Evolutionary conservation across 1,140 invertebrate species (phyloP).

Genomic region (Luehdorfia chinensis): DNA sequence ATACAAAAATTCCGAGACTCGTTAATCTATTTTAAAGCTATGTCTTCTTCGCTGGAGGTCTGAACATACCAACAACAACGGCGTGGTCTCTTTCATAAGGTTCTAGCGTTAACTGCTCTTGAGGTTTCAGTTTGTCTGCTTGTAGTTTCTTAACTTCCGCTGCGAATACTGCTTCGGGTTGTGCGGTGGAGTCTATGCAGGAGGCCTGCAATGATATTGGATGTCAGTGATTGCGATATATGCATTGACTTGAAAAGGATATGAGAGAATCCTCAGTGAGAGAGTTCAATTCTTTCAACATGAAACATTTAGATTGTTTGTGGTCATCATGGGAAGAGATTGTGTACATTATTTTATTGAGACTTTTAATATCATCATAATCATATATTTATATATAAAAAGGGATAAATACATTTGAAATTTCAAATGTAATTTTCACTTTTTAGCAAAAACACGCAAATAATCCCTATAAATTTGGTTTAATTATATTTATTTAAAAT

Average conservation of each 20-base stretch:
- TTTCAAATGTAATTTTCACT: too few relatives aligned
- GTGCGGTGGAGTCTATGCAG: slow-evolving; percentile 99
- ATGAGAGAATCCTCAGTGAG: slow-evolving; percentile 58
- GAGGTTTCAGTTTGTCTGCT: slow-evolving; percentile 96
- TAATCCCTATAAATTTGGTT: too few relatives aligned
- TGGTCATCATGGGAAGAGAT: slow-evolving; percentile 56
- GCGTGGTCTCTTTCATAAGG: slow-evolving; percentile 99
- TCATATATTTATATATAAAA: too few relatives aligned
- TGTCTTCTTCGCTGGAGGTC: slow-evolving; percentile 83
- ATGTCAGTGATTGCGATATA: too few relatives aligned
- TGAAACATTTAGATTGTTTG: slow-evolving; percentile 63
- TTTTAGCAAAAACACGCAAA: too few relatives aligned
- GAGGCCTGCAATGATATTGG: slow-evolving; percentile 86
- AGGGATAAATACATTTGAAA: too few relatives aligned
- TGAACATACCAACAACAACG: slow-evolving; percentile 96
- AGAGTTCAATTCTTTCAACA: slow-evolving; percentile 73
- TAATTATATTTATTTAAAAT: too few relatives aligned
- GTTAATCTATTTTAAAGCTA: too few relatives aligned
- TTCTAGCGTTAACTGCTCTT: slow-evolving; percentile 98
- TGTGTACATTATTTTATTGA: too few relatives aligned
- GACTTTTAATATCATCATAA: too few relatives aligned
- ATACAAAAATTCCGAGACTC: too few relatives aligned
- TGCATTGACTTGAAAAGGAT: too few relatives aligned
- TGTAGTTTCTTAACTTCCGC: slow-evolving; percentile 98
- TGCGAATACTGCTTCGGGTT: slow-evolving; percentile 98